A percentile compares a stretch with the other conserved stretches of the same genome.
Evolutionary conservation across 2,113 vertebrate species (phyloP).

Genomic region (Mugil cephalus): DNA sequence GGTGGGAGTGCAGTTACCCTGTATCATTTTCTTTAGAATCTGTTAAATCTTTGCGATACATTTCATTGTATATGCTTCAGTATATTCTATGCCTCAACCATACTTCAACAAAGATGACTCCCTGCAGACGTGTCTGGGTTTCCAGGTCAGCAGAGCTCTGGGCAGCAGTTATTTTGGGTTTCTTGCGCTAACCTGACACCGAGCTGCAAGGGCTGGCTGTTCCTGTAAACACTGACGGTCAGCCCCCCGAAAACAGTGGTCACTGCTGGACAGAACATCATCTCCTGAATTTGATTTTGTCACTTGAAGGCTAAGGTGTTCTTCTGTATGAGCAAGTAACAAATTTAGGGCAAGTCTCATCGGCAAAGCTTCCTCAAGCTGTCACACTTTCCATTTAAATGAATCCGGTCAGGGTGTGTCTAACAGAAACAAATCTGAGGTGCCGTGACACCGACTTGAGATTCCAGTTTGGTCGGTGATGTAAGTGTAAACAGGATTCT

Average conservation of each 20-base stretch:
- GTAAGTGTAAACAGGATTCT: neutral
- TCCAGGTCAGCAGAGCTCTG: slow-evolving; percentile 52
- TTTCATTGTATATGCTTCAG: neutral
- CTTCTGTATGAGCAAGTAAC: neutral
- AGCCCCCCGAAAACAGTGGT: slow-evolving; percentile 41
- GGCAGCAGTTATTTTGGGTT: slow-evolving; percentile 66
- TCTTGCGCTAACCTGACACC: slow-evolving; percentile 68
- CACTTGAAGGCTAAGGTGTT: neutral
- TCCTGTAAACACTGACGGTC: slow-evolving; percentile 58
- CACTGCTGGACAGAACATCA: neutral
- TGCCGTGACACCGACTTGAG: slow-evolving; percentile 8
- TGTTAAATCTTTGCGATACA: neutral
- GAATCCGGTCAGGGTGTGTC: slow-evolving; percentile 45
- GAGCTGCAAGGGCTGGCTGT: slow-evolving; percentile 34
- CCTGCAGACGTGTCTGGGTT: slow-evolving; percentile 10
- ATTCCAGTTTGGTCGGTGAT: slow-evolving; percentile 22
- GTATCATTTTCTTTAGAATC: neutral
- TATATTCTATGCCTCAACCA: neutral
- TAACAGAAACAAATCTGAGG: slow-evolving; percentile 4
- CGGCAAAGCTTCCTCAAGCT: slow-evolving; percentile 2
- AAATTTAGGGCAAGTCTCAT: neutral
- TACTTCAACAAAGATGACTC: slow-evolving; percentile 6
- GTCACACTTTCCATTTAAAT: neutral
- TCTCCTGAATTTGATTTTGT: neutral
- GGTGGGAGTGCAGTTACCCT: neutral